Evolutionary conservation across 2,888 invertebrate genomes (phyloP).

Genomic region (Vesta saturnalis): DNA sequence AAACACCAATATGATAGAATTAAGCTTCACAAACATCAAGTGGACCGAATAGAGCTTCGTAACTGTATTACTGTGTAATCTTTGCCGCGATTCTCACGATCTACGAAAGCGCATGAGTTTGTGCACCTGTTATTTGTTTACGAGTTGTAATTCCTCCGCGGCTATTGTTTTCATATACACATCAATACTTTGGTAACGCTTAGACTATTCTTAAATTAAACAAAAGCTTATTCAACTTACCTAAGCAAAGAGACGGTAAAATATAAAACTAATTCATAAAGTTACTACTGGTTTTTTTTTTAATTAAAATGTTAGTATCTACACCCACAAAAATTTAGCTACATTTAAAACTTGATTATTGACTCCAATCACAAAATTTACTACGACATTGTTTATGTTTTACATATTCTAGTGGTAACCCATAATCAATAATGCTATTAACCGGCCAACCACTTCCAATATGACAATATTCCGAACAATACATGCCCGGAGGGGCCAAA

Average conservation of each 20-base stretch:
- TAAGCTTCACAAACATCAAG: no score
- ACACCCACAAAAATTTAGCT: background rate
- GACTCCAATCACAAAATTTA: background rate
- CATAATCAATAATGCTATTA: slow-evolving; percentile 51
- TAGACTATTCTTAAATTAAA: background rate
- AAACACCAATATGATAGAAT: no score
- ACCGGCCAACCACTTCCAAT: slow-evolving; percentile 61
- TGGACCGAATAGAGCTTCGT: no score
- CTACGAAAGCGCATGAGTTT: no score
- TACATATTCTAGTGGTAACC: slow-evolving; percentile 16
- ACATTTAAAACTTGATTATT: no score
- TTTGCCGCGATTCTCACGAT: no score
- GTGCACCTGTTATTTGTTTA: no score
- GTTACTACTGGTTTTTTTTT: background rate
- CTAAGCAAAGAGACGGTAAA: no score
- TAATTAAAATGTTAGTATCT: background rate
- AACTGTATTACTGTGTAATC: no score
- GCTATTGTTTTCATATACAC: no score
- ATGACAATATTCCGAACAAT: slow-evolving; percentile 61
- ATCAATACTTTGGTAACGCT: background rate
- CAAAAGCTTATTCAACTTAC: background rate
- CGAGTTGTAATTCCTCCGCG: no score
- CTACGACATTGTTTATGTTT: slow-evolving; percentile 17
- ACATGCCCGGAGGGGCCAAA: slow-evolving; percentile 60
- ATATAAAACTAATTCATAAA: no score